Base-by-base conservation (phyloP, 1,140 invertebrate genomes). In the Calycopis cecrops region DNA sequence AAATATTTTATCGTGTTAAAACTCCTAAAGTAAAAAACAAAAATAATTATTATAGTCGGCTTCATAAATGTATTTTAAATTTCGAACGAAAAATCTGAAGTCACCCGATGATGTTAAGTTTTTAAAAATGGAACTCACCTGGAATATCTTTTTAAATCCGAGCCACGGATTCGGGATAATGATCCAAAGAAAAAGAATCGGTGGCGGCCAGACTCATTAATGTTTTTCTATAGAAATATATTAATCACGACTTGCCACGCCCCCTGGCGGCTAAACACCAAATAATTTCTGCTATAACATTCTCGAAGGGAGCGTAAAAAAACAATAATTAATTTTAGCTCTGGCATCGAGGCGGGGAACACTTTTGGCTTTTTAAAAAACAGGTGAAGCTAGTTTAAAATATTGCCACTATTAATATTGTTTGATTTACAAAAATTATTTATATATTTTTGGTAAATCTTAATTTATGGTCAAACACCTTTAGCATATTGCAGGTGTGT, bases 261-360 rank as follows among this genome's bases (percentile, higher is more conserved):
- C 82, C 78, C 65, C 71, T 75, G 67, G 72, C 79, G 79, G 82
- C 77, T 82, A 85, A 85, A 85, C 71, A 85, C 82, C 79, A 85
- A 85, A 83, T 85, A 83, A 85, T 83, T 79, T 83, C 77, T 82
- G 79, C 79, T 73, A 80, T 69, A 82, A 63, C 73, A 76, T 79
- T 72, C 68, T 71, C 61, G 65, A 73, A 68, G 70, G 69, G 67
- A 67, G 58, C 57, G 66, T 51, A 74, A 82, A 76, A 81, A 81
- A 82, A 82, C 65, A 76, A 79, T 80, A 85, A 83, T 83, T 82
- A 85, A 83, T 85, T 85, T 82, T 73, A 76, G 55, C 74, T 73
- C 72, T 55, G 73, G 79, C 71, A 71, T 81, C 53, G 65, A 62
- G 73, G 71, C 73, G 77, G 71, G 68, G 64, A 62, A 57, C 57